Evolutionary conservation across 1,140 invertebrate species (phyloP), one percentile per base, ranked within the genome.

Genomic region (Fopius arisanus): DNA sequence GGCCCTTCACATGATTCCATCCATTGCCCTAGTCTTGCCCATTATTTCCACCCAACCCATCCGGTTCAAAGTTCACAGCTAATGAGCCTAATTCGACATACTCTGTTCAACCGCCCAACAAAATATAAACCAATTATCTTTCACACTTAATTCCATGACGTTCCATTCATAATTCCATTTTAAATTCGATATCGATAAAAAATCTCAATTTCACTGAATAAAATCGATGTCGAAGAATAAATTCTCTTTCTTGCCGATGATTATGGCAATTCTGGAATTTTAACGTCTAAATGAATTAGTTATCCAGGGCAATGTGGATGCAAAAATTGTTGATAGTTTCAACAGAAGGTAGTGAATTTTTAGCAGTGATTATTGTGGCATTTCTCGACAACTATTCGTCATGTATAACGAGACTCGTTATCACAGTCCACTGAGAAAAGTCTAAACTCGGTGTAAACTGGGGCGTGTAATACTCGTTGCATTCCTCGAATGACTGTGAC

Each of bases 51-150:
- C 16, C 69, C 23, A 41, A 19, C 21, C 54, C 1, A 9, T 26
- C 9, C 14, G 23, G 65, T 69, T 76, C 73, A 75, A 79, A 81
- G 75, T 81, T 81, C 76, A 76, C 65, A 26, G 43, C 74, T 82
- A 82, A 81, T 79, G 80, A 77, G 79, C 72, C 80, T 81, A 79
- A 77, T 81, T 80, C 67, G 43, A 73, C 67, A 69, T 48, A 75
- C 59, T 40, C 63, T 70, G 66, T 14, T 54, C 5, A 6, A n/a
- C 43, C 6, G 16, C 6, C n/a, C 9, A 48, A 37, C n/a, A n/a
- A n/a, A n/a, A n/a, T n/a, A n/a, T n/a, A n/a, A n/a, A n/a, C n/a
- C n/a, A n/a, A n/a, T n/a, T n/a, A n/a, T n/a, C n/a, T n/a, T n/a
- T n/a, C n/a, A n/a, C n/a, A n/a, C n/a, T n/a, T n/a, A n/a, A n/a